phyloP scores from a whole-genome alignment of 2,888 invertebrate genomes.

The Acrocera orbiculus region DNA sequence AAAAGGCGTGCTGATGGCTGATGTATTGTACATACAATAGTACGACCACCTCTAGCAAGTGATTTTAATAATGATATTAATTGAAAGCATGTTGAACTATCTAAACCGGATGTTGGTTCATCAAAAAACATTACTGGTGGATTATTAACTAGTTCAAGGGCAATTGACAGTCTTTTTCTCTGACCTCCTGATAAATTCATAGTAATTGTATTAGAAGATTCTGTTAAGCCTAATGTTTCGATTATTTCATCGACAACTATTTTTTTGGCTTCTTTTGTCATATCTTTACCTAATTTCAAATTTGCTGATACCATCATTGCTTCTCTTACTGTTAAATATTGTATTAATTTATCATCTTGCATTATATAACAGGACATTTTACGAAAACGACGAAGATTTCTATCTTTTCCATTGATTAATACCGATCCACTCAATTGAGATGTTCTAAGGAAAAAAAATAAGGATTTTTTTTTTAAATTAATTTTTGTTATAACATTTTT shows the following conservation, averaged over 20 bases:
- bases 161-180: conserved; percentile 77
- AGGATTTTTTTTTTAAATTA: conserved; percentile 4
- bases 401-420: conserved; percentile 69
- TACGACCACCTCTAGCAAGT: conserved; percentile 70
- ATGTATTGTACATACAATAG: conserved; percentile 91
- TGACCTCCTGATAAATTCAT: conserved; percentile 78
- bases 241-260: conserved; percentile 71
- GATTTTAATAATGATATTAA: conserved; percentile 77
- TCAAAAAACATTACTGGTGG: conserved; percentile 97
- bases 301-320: conserved; percentile 89
- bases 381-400: conserved; percentile 72
- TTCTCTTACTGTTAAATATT: conserved; percentile 78
- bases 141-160: conserved; percentile 84
- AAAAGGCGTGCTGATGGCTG: conserved; percentile 90
- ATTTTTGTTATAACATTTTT: too few species aligned
- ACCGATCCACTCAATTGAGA: conserved; percentile 72
- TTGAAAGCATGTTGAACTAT: conserved; percentile 88
- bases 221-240: conserved; percentile 63
- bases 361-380: conserved; percentile 94
- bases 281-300: conserved; percentile 71
- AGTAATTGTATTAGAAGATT: conserved; percentile 62
- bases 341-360: conserved; percentile 82
- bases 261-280: conserved; percentile 52
- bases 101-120: conserved; percentile 84
- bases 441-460: conserved; percentile 40